Base-by-base conservation (phyloP, 1,140 invertebrate species). In the Antheraea mylitta region DNA sequence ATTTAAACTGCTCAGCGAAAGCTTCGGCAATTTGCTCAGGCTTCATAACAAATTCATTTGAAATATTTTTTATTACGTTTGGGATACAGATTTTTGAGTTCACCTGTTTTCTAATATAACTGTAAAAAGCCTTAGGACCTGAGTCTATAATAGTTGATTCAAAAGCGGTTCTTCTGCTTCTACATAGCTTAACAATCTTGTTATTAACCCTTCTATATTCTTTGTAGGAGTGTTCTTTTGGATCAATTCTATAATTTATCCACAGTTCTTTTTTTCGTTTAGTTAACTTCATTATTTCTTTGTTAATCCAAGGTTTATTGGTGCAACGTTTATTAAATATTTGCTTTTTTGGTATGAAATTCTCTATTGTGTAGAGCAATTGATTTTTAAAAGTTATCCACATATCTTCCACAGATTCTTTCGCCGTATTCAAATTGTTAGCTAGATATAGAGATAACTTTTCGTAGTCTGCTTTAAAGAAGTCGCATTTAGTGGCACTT, bases 361-460 rank as follows among this genome's bases (percentile, higher is more conserved):
- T 53, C 11, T 53, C 45, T 53, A 53, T 53, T 53, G 45, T 11
- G 45, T 53, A 16, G 13, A 53, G 2, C 0, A n/a, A 53, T 53
- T 53, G 45, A 13, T 53, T 53, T 53, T 10, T 53, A 7, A 42
- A 42, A 16, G 45, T 16, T 0, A 53, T 2, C 16, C 11, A 53
- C 11, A 13, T 53, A 53, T 53, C 45, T 1, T 30, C 19, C 22
- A 30, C 19, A 61, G 36, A 30, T 22, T 19, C 36, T 30, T 61
- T 61, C n/a, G n/a, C n/a, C n/a, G n/a, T 61, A 19, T 61, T 61
- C n/a, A 30, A 61, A 19, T 61, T 61, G 22, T 36, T 61, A 61
- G 18, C 36, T 2, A 19, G 60, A 61, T 61, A 30, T 13, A 61
- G 19, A 61, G 36, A 30, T 10, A 53, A 2, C 16, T 53, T 53